Base-by-base conservation (phyloP, 2,888 invertebrate species). In the Andrena hattorfiana region DNA sequence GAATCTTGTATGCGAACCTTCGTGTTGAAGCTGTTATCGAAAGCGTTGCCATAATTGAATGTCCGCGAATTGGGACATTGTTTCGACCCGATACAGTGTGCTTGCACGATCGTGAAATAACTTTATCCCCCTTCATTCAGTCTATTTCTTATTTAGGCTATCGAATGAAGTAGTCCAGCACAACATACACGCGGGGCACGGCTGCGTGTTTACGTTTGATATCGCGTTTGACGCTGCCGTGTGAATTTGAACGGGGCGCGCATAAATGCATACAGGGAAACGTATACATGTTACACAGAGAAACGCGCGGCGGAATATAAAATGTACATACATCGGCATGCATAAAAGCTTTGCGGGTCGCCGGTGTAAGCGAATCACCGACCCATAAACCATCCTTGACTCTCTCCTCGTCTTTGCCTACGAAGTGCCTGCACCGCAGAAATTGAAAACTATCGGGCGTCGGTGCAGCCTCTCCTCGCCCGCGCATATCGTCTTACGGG, bases 391-490 rank as follows among this genome's bases (percentile, higher is more conserved):
- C 79, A 84, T 88, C 83, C 81, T 77, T 79, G 86, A 79, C 82
- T 87, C 83, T 75, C 78, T 81, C 81, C 86, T 83, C 81, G 71
- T 48, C 77, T 81, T 77, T 83, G 87, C 84, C 82, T 73, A 82
- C 89, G 77, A 89, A 88, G 87, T 79, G 84, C 87, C 86, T 85
- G 85, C 87, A 79, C 75, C 80, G 89, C 85, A 87, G 91, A 89
- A 91, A 91, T 91, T 89, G 80, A 87, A 91, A 87, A 89, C 91
- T 85, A 87, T 84, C 85, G 75, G 56, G 81, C 84, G 71, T 78
- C 79, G 87, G 77, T 79, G 68, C 60, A 69, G 48, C 32, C 68
- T 60, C 56, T 42, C 42, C 23, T 42, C 76, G 78, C 71, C 42
- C 60, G 62, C 51, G 56, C 68, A 54, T 84, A 66, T 87, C 80